Percentiles rank a stretch among this genome's conserved stretches.
These are phyloP conservation scores for Oenanthe melanoleuca DNA, from an alignment of 2,113 vertebrate species.

Conservation along the genomic window DNA sequence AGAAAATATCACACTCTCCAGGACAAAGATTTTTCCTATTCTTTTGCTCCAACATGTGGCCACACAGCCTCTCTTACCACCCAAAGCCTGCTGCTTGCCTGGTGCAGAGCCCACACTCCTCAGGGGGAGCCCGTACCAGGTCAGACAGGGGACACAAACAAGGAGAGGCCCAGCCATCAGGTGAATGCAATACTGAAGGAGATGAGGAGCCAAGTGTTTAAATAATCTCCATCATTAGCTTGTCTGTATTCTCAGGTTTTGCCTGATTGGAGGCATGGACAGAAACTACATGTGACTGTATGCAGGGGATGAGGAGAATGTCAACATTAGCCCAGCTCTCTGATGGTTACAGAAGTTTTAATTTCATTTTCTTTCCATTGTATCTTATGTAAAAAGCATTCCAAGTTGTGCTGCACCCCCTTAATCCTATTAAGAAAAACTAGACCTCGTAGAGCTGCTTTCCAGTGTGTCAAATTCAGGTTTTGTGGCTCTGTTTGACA, in stretches of 20 bases:
- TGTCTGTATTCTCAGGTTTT: background rate
- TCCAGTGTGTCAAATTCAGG: background rate
- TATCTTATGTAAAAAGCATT: background rate
- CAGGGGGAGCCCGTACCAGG: background rate
- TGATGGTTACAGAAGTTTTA: background rate
- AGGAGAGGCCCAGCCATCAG: background rate
- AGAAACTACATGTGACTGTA: background rate
- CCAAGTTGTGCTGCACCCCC: background rate
- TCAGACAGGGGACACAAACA: background rate
- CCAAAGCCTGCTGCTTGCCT: background rate
- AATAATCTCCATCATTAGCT: background rate
- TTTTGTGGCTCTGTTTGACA: background rate
- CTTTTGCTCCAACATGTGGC: rapidly evolving
- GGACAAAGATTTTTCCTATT: background rate
- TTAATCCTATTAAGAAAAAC: background rate
- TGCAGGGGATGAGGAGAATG: background rate
- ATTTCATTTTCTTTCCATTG: background rate
- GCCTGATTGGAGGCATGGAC: background rate
- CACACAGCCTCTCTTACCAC: background rate
- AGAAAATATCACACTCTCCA: background rate
- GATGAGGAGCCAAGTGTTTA: background rate
- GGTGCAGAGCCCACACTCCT: background rate
- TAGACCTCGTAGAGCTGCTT: background rate
- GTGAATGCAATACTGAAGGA: background rate
- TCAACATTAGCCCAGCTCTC: background rate